Evolutionary conservation across 2,113 vertebrate species (phyloP).

Genomic region (Odocoileus virginianus): DNA sequence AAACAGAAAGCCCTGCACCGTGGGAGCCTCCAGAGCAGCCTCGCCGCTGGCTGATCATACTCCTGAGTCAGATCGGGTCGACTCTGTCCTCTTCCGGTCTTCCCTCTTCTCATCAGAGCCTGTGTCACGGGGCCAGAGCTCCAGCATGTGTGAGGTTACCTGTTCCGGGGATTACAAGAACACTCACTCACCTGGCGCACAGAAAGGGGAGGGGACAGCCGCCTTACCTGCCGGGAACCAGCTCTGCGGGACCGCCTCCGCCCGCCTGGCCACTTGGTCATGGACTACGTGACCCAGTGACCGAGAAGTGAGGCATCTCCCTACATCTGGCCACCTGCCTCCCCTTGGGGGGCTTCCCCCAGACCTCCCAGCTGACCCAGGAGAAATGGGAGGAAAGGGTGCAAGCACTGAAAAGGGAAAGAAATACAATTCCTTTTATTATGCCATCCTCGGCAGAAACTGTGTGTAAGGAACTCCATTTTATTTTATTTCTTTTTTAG

Average conservation of each 20-base stretch:
- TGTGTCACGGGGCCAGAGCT: neutral
- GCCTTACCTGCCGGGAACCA: no score
- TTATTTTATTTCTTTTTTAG: neutral
- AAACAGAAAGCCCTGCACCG: neutral
- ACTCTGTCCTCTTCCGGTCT: neutral
- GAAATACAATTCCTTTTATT: neutral
- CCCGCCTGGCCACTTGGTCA: neutral
- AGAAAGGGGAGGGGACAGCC: neutral
- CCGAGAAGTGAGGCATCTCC: neutral
- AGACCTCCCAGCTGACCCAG: neutral
- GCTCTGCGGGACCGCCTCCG: accelerated
- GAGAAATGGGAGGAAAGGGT: neutral
- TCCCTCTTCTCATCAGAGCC: neutral
- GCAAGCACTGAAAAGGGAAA: neutral
- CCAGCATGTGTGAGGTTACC: accelerated
- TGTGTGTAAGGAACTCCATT: neutral
- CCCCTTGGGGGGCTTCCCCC: neutral
- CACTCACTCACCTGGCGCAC: neutral
- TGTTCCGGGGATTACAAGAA: neutral
- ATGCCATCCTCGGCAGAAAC: neutral
- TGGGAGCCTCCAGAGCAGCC: neutral
- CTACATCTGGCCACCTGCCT: neutral
- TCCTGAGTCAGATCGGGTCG: neutral
- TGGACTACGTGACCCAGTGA: neutral
- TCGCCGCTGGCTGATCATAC: accelerated